Base-by-base conservation (phyloP, 2,113 vertebrate genomes). In the Choloepus hoffmanni region DNA sequence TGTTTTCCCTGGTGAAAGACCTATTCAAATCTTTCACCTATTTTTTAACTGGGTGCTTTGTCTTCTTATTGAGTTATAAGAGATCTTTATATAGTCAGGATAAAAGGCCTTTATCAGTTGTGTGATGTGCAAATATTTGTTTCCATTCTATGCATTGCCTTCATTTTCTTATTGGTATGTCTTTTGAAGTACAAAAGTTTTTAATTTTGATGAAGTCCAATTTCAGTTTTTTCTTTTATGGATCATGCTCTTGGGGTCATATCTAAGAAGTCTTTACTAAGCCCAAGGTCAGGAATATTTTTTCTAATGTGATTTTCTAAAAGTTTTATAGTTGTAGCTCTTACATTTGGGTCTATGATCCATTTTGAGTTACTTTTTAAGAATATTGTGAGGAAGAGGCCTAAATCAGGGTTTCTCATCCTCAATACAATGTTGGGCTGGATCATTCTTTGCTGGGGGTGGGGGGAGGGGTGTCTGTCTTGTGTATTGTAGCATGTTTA, bases 61-160 rank as follows among this genome's bases (percentile, higher is more conserved):
- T 81, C 89, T 58, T 74, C 89, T 82, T 30, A 36, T 55, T 87
- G 14, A 60, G 58, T 45, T 26, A 9, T 45, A 72, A 78, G 3
- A 55, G 55, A 43, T 83, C 23, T 89, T 83, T 67, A 58, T 76
- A 9, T 89, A 88, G 65, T 83, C 68, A 76, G 36, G 24, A 76
- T 76, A 85, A 19, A 95, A 90, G 40, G 40, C 88, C 50, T 85
- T 84, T 70, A 50, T 90, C 53, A 50, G 14, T 40, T 90, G 40
- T 40, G 21, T 24, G 11, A 16, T 68, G 53, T 68, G 3, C 60
- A 94, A 84, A 67, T 89, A 58, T 78, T 90, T 85, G n/a, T 30
- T 78, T 26, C 48, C 40, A 77, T 33, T 83, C 62, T 77, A 1
- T 77, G n/a, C n/a, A 50, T 88, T 84, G 67, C 83, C n/a, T 89